These are phyloP conservation scores for Elysia crispata DNA, from an alignment of 2,888 invertebrate species.

Conservation along the genomic window DNA sequence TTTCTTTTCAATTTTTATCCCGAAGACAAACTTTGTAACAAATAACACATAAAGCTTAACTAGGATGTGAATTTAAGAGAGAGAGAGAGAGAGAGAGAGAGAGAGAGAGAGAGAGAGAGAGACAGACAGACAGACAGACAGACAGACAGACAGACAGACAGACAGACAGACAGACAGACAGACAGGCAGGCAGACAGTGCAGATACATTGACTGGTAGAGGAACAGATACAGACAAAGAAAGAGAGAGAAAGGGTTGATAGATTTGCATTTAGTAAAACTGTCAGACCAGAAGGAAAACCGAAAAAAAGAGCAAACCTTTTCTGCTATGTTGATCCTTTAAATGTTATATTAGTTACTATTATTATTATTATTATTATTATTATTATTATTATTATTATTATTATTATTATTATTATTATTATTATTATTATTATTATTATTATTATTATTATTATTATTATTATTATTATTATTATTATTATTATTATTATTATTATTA, in stretches of 20 bases:
- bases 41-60: not conserved
- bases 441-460: no score
- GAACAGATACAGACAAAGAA: not conserved
- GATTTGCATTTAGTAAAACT: not conserved
- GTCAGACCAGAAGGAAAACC: not conserved
- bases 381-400: no score
- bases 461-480: no score
- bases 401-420: no score
- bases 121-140: conserved; percentile 11
- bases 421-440: no score
- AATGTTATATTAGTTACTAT: no score
- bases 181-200: conserved; percentile 6
- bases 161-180: conserved; percentile 18
- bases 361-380: no score
- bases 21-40: no score
- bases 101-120: conserved; percentile 9
- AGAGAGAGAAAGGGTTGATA: not conserved
- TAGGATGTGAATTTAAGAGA: not conserved
- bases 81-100: not conserved
- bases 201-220: conserved; percentile 6
- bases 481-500: no score
- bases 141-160: not conserved
- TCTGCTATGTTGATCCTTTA: no score
- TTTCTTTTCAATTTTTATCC: no score
- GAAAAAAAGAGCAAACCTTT: no score